phyloP scores from a whole-genome alignment of 2,797 vertebrate genomes.

The Liasis olivaceus region DNA sequence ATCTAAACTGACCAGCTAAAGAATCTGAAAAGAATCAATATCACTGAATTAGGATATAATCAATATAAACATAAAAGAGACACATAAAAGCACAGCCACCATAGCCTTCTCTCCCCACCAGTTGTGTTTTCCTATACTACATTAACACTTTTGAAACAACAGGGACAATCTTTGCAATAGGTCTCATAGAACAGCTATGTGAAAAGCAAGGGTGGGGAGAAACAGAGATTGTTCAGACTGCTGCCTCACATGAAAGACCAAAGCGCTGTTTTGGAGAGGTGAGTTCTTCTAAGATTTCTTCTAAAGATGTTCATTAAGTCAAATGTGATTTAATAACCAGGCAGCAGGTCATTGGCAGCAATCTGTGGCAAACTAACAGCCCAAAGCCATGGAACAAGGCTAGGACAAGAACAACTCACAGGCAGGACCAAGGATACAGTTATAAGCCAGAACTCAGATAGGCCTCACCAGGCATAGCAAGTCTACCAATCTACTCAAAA shows the following conservation, averaged over 20 bases:
- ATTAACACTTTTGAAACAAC: background rate
- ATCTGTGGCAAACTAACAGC: background rate
- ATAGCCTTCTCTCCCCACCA: background rate
- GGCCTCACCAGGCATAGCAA: background rate
- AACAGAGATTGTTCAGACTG: too few relatives aligned
- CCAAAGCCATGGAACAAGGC: background rate
- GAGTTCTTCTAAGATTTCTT: too few relatives aligned
- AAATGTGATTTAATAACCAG: background rate
- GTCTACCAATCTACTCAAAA: background rate
- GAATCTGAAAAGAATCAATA: background rate
- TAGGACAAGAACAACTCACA: background rate
- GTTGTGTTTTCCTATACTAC: background rate
- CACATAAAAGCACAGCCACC: background rate
- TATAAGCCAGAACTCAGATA: background rate
- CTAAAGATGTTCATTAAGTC: background rate
- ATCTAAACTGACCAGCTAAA: background rate
- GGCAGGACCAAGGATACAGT: background rate
- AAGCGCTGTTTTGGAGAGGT: too few relatives aligned
- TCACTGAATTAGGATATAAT: background rate
- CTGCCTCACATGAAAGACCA: too few relatives aligned
- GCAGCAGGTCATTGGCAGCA: background rate
- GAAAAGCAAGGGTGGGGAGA: background rate
- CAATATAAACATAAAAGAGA: background rate
- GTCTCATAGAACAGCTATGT: background rate
- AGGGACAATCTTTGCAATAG: background rate